These are phyloP conservation scores for Cepaea hortensis DNA, from an alignment of 2,888 invertebrate species.

Conservation along the genomic window DNA sequence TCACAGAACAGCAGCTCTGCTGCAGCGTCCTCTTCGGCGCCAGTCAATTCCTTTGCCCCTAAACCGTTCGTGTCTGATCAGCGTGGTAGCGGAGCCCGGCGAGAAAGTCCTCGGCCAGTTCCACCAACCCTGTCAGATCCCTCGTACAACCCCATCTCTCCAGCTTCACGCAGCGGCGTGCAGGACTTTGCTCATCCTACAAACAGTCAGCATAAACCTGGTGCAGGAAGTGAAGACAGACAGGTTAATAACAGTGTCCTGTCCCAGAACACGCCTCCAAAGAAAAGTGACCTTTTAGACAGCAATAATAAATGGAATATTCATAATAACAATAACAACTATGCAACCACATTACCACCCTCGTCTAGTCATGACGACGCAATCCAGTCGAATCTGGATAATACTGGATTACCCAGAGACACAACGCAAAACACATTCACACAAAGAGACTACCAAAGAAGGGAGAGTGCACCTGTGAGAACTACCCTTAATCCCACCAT, in stretches of 20 bases:
- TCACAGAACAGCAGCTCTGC: background rate
- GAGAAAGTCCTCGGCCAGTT: background rate
- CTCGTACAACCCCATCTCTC: background rate
- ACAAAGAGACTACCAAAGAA: conserved; percentile 42
- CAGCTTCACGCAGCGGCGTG: background rate
- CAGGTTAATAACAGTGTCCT: background rate
- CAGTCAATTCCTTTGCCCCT: background rate
- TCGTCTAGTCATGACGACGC: conserved; percentile 37
- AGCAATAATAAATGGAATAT: background rate
- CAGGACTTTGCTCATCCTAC: background rate
- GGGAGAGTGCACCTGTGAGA: conserved; percentile 48
- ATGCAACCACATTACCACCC: background rate
- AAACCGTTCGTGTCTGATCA: conserved; percentile 9
- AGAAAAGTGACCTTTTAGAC: background rate
- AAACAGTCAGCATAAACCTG: background rate
- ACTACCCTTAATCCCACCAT: background rate
- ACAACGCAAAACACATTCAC: conserved; percentile 10
- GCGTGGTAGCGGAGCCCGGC: background rate
- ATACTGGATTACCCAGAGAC: background rate
- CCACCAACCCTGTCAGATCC: background rate
- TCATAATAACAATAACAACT: background rate
- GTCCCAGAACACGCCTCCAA: conserved; percentile 9
- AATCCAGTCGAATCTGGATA: background rate
- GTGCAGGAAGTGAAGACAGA: background rate
- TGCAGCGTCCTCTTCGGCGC: background rate